Conservation (phyloP, 2,113 vertebrate genomes). For the Poeciliopsis prolifica region DNA sequence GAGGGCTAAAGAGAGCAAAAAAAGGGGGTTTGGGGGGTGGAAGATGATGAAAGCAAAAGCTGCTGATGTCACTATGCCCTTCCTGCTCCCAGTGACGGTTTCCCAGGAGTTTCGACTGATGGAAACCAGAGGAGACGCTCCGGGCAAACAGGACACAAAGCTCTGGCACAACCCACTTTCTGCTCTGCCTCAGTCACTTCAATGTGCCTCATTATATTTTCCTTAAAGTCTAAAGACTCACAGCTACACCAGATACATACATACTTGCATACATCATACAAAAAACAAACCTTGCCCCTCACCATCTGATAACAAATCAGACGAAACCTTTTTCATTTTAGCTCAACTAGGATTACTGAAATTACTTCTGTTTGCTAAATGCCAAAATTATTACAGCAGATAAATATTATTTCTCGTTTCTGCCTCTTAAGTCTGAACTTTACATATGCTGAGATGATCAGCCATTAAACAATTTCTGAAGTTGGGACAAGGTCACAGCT, state of each 20-base stretch:
- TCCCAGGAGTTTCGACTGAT: slow-evolving; percentile 8
- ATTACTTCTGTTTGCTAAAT: neutral
- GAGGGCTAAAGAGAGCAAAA: neutral
- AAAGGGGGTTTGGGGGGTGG: too few relatives aligned
- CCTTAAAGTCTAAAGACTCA: neutral
- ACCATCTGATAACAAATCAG: too few relatives aligned
- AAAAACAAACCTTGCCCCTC: neutral
- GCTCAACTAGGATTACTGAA: neutral
- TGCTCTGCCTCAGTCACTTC: neutral
- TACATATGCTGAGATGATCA: neutral
- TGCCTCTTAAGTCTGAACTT: neutral
- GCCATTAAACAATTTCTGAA: too few relatives aligned
- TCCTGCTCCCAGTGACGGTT: slow-evolving; percentile 17
- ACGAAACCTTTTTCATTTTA: too few relatives aligned
- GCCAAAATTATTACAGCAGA: neutral
- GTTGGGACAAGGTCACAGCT: too few relatives aligned
- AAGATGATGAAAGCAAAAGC: slow-evolving; percentile 34
- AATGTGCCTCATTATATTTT: neutral
- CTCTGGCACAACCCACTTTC: neutral
- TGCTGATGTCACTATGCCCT: slow-evolving; percentile 28
- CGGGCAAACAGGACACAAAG: neutral
- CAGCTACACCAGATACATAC: neutral
- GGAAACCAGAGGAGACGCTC: neutral
- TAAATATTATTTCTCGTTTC: neutral
- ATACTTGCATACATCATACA: neutral